Base-by-base conservation (phyloP, 2,113 vertebrate species). In the Oreochromis spilurus region DNA sequence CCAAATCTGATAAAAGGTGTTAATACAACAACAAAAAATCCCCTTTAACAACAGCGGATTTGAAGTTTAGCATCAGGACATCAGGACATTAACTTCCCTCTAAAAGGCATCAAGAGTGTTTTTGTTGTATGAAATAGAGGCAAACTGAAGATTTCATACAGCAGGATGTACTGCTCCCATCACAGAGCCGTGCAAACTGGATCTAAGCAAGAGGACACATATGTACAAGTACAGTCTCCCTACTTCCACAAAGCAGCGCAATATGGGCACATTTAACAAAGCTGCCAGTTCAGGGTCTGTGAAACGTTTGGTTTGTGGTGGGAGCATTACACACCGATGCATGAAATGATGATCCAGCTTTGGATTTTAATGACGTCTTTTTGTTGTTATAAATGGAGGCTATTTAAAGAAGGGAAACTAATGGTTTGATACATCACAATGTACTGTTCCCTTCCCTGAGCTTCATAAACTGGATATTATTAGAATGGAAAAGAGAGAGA, bases 141-240 rank as follows among this genome's bases (percentile, higher is more conserved):
- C 26, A 29, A 72, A 17, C 21, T 72, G 40, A 9, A 72, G 21
- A 26, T 7, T 77, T 77, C 43, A 12, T 50, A 8, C 70, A 12
- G 4, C 16, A 0, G 70, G 70, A 2, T 50, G 43, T 77, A 12
- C 26, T 50, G 10, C 26, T 77, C 16, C 43, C 70, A 50, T 50
- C 43, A 48, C 43, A 77, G 14, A 77, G 70, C 70, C 2, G 2
- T 26, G 40, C 13, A 72, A 45, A 45, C 21, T 10, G 40, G 21
- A 72, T 45, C 67, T 17, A 26, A 72, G n/a, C 12, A 70, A 45
- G 1, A 72, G 5, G 40, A 72, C 40, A 45, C 14, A 2, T 3
- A 45, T 3, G 38, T 1, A 45, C 65, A 45, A 1, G 65, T 45
- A 26, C 5, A 5, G 0, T 48, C 36, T 67, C 0, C 0, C 31